A percentile compares a stretch with the other conserved stretches of the same genome.
These are phyloP conservation scores for Pseudomyrmex cubaensis DNA, from an alignment of 1,140 invertebrate species.

Conservation along the genomic window DNA sequence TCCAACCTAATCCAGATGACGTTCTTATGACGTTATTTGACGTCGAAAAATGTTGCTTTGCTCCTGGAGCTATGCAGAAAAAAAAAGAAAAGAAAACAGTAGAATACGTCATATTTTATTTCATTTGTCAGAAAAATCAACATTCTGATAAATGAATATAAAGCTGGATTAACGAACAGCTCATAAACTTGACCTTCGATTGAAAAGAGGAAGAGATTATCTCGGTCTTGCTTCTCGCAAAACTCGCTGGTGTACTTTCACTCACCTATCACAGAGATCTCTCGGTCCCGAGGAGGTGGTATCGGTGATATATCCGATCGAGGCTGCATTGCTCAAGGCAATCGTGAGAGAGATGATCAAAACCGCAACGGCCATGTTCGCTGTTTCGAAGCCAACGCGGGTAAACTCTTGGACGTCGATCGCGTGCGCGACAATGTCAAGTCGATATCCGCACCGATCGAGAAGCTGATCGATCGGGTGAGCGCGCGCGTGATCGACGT, in stretches of 20 bases:
- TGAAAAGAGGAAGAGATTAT: background rate
- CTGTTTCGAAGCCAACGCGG: too few species aligned
- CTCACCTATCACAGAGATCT: conserved; percentile 74
- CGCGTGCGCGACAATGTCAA: background rate
- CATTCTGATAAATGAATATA: background rate
- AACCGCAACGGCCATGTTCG: background rate
- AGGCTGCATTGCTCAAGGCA: conserved; percentile 48
- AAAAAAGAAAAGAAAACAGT: too few species aligned
- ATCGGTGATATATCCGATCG: background rate
- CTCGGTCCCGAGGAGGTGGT: conserved; percentile 14
- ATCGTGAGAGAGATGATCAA: conserved; percentile 19
- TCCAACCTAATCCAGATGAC: too few species aligned
- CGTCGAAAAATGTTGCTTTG: too few species aligned
- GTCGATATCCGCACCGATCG: background rate
- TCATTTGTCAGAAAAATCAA: too few species aligned
- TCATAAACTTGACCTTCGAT: conserved; percentile 7
- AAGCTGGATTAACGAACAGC: background rate
- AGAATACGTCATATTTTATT: too few species aligned
- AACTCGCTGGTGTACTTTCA: conserved; percentile 56
- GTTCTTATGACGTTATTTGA: too few species aligned
- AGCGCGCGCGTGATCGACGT: conserved; percentile 1
- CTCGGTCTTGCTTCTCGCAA: background rate
- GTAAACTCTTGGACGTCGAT: background rate
- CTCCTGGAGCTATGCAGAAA: too few species aligned
- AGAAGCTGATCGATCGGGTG: background rate